phyloP scores from a whole-genome alignment of 2,113 vertebrate species.

The Sturnira hondurensis region DNA sequence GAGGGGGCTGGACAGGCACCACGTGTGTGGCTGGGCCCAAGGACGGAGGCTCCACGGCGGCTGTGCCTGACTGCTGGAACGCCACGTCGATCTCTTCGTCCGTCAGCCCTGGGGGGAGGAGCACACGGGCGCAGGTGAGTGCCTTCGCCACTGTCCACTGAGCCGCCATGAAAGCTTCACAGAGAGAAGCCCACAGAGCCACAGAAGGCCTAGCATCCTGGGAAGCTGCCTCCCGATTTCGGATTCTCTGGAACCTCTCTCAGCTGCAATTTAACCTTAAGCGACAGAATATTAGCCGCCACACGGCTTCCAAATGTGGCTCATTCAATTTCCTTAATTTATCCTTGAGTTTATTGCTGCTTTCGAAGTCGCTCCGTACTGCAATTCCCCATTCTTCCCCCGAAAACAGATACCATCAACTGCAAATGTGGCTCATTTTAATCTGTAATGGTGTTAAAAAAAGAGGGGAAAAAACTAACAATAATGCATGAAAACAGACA shows the following conservation, averaged over 20 bases:
- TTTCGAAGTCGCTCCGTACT: conserved; percentile 84
- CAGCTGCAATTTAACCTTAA: conserved; percentile 88
- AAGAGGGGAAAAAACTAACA: conserved; percentile 85
- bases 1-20: conserved; percentile 81
- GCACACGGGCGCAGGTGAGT: conserved; percentile 73
- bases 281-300: conserved; percentile 87
- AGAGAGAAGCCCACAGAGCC: conserved; percentile 59
- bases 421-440: conserved; percentile 89
- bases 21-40: conserved; percentile 74
- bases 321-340: conserved; percentile 92
- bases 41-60: conserved; percentile 83
- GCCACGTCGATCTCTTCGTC: conserved; percentile 96
- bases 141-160: conserved; percentile 63
- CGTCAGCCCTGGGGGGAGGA: conserved; percentile 88
- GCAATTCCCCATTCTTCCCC: conserved; percentile 86
- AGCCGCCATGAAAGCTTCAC: conserved; percentile 41
- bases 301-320: conserved; percentile 87
- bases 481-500: conserved; percentile 89
- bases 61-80: conserved; percentile 91
- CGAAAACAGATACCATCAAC: conserved; percentile 87
- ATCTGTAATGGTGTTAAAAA: conserved; percentile 87
- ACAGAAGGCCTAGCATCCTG: conserved; percentile 69
- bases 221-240: conserved; percentile 74
- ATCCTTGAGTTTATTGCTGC: conserved; percentile 89
- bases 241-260: conserved; percentile 75